phyloP scores from a whole-genome alignment of 30 jellyfish, hydroid and myxozoan genomes.

The Turritopsis rubra region DNA sequence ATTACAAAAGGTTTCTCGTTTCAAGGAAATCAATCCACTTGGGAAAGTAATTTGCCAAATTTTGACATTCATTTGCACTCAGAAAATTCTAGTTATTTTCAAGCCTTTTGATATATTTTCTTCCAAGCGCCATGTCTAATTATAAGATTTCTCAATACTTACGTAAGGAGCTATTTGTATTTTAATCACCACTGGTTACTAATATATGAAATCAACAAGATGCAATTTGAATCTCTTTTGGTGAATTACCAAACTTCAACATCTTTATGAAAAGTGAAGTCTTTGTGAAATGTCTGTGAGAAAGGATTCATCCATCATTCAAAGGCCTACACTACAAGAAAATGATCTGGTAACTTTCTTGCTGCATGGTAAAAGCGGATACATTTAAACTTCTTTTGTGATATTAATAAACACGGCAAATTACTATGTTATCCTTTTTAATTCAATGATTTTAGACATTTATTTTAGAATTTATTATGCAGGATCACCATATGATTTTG shows the following conservation, averaged over 20 bases:
- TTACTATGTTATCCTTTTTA: too few species aligned
- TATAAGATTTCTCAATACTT: not conserved
- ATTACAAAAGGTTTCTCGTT: not conserved
- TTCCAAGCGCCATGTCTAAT: not conserved
- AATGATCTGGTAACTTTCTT: too few species aligned
- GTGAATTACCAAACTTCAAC: not conserved
- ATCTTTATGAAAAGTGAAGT: not conserved
- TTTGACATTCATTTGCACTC: not conserved
- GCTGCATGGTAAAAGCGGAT: too few species aligned
- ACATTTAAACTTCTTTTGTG: too few species aligned
- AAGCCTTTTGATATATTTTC: not conserved
- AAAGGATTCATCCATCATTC: too few species aligned
- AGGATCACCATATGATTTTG: too few species aligned
- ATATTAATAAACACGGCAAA: too few species aligned
- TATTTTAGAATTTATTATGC: too few species aligned
- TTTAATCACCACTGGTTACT: not conserved
- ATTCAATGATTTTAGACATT: too few species aligned
- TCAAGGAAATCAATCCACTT: not conserved
- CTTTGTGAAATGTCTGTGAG: too few species aligned
- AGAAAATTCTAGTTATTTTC: too few species aligned
- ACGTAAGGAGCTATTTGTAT: not conserved
- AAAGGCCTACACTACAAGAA: too few species aligned
- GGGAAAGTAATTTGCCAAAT: not conserved
- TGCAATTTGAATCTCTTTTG: not conserved
- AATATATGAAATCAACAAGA: not conserved